phyloP scores from a whole-genome alignment of 1,140 invertebrate genomes.

The Drosophila auraria region DNA sequence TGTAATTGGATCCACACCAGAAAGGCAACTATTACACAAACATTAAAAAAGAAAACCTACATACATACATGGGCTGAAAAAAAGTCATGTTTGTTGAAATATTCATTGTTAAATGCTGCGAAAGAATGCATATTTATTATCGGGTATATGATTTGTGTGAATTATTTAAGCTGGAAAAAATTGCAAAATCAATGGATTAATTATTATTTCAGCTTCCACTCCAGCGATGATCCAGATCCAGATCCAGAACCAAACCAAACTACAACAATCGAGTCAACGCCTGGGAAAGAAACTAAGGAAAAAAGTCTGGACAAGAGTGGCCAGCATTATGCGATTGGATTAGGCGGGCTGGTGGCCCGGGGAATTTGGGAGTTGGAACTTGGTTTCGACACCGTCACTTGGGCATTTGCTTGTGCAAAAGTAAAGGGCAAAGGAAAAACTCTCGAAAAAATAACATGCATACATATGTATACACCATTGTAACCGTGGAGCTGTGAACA shows the following conservation, averaged over 20 bases:
- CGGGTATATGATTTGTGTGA: slow-evolving; percentile 55
- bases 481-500: slow-evolving; percentile 39
- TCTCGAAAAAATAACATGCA: slow-evolving; percentile 30
- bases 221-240: slow-evolving; percentile 33
- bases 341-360: slow-evolving; percentile 23
- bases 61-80: slow-evolving; percentile 26
- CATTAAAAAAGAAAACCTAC: neutral
- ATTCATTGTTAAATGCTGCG: slow-evolving; percentile 58
- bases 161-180: slow-evolving; percentile 75
- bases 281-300: slow-evolving; percentile 53
- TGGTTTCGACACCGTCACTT: slow-evolving; percentile 41
- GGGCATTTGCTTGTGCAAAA: slow-evolving; percentile 35
- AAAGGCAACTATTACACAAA: slow-evolving; percentile 11
- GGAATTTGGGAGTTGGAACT: slow-evolving; percentile 37
- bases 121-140: slow-evolving; percentile 50
- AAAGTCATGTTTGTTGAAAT: slow-evolving; percentile 39
- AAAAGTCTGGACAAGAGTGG: slow-evolving; percentile 44
- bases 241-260: slow-evolving; percentile 73
- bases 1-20: slow-evolving; percentile 51
- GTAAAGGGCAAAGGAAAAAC: slow-evolving; percentile 16
- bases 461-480: slow-evolving; percentile 16
- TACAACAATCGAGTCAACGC: slow-evolving; percentile 66
- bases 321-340: slow-evolving; percentile 44
- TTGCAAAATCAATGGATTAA: slow-evolving; percentile 73
- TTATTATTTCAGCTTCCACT: slow-evolving; percentile 53